Conservation (phyloP, 2,797 vertebrate genomes). For the Smutsia temminckii region DNA sequence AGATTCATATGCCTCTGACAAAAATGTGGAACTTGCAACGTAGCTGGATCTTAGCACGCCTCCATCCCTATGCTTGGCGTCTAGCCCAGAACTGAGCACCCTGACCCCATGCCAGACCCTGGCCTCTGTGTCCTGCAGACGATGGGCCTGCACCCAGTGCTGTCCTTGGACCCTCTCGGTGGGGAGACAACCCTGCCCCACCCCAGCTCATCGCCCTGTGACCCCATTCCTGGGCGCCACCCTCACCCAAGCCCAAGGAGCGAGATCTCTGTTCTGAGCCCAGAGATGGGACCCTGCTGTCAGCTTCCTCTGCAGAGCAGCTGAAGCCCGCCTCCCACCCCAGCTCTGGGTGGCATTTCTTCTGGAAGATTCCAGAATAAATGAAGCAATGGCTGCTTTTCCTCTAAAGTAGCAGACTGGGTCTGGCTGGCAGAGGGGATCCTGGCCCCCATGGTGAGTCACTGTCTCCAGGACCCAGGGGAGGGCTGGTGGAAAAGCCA, state of each 20-base stretch:
- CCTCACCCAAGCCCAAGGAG: neutral
- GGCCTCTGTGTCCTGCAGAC: neutral
- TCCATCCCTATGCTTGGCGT: neutral
- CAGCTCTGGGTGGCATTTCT: neutral
- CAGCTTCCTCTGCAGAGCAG: neutral
- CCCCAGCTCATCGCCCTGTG: neutral
- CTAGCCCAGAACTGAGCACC: neutral
- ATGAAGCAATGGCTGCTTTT: slow-evolving; percentile 31
- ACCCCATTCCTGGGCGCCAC: neutral
- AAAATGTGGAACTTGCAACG: neutral
- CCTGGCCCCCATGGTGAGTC: neutral
- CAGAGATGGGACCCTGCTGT: neutral
- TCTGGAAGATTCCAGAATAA: slow-evolving; percentile 38
- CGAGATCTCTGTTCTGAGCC: neutral
- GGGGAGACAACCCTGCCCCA: neutral
- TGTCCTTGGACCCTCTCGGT: neutral
- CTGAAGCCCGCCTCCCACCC: neutral
- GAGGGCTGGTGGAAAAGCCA: neutral
- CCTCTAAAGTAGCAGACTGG: slow-evolving; percentile 71
- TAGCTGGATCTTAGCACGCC: neutral
- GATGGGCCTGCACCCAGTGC: neutral
- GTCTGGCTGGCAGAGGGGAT: slow-evolving; percentile 57
- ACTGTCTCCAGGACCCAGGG: neutral
- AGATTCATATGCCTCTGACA: neutral
- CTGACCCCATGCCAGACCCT: neutral